Evolutionary conservation across 2,797 vertebrate species (phyloP).

Genomic region (Coendou prehensilis): DNA sequence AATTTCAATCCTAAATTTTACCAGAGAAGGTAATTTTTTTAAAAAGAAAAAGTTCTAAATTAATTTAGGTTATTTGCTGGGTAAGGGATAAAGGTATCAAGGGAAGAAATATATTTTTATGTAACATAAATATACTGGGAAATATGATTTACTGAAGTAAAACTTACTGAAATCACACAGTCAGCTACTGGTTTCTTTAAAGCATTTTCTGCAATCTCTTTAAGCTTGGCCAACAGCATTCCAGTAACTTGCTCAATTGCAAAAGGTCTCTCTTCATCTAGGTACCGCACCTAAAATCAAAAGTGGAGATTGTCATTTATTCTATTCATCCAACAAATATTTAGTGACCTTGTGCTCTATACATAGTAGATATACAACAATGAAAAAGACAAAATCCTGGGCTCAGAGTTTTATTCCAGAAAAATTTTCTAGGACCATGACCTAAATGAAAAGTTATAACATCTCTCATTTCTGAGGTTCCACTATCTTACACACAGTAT

Average conservation of each 20-base stretch:
- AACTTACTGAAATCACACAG: constrained; percentile 92
- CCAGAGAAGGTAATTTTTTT: background rate
- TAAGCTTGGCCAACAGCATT: constrained; percentile 91
- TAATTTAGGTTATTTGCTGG: constrained; percentile 15
- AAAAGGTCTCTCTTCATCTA: constrained; percentile 91
- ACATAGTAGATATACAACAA: background rate
- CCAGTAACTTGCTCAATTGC: constrained; percentile 91
- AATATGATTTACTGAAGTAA: constrained; percentile 48
- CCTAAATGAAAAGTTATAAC: background rate
- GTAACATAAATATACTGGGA: background rate
- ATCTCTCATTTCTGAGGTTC: background rate
- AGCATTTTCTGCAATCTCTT: constrained; percentile 91
- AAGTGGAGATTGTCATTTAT: constrained; percentile 27
- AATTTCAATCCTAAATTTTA: constrained; percentile 43
- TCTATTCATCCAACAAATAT: background rate
- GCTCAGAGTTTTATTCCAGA: constrained; percentile 9
- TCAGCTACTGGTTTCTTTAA: constrained; percentile 92
- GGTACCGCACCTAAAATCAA: constrained; percentile 89
- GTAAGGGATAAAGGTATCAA: constrained; percentile 13
- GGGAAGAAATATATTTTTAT: constrained; percentile 37
- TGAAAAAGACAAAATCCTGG: constrained; percentile 24
- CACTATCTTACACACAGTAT: background rate
- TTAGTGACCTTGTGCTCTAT: background rate
- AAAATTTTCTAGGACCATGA: background rate
- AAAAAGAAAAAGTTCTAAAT: constrained; percentile 21